Evolutionary conservation across 2,888 invertebrate genomes (phyloP).

Genomic region (Campoplex capitator): DNA sequence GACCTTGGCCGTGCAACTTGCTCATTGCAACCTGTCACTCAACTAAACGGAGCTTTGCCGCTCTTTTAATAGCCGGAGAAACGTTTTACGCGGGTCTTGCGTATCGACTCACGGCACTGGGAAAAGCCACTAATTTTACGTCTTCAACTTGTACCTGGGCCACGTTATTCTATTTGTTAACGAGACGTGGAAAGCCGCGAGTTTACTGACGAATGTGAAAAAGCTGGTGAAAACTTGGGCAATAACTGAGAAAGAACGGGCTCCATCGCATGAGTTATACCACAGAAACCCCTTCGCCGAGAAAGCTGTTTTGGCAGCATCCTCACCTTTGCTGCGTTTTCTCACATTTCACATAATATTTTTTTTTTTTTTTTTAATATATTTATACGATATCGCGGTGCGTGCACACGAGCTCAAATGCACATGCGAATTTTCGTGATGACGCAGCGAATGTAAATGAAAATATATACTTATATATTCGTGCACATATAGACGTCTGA

Average conservation of each 20-base stretch:
- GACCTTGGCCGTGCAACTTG: conserved; percentile 60
- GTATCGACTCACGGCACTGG: not conserved
- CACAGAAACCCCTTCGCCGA: conserved; percentile 18
- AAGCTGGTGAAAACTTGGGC: conserved; percentile 44
- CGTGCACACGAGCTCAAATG: conserved; percentile 25
- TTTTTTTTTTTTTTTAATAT: not conserved
- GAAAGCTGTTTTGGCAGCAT: conserved; percentile 64
- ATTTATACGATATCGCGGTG: conserved; percentile 33
- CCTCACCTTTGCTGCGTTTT: conserved; percentile 11
- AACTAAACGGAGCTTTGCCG: conserved; percentile 39
- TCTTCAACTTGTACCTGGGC: not conserved
- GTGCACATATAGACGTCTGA: not conserved
- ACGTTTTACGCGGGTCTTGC: not conserved
- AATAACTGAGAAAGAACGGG: conserved; percentile 36
- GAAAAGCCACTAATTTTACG: conserved; percentile 2
- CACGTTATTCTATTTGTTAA: not conserved
- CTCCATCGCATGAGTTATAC: conserved; percentile 40
- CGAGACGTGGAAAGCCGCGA: conserved; percentile 11
- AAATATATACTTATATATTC: not conserved
- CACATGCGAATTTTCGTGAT: conserved; percentile 47
- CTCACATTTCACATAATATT: conserved; percentile 37
- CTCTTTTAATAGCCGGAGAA: conserved; percentile 34
- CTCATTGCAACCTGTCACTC: conserved; percentile 26
- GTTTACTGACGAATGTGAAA: conserved; percentile 12
- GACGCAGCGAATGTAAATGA: conserved; percentile 14